Evolutionary conservation across 2,888 invertebrate species (phyloP), one percentile per base, ranked within the genome.

Genomic region (Acanthosepion esculentum): DNA sequence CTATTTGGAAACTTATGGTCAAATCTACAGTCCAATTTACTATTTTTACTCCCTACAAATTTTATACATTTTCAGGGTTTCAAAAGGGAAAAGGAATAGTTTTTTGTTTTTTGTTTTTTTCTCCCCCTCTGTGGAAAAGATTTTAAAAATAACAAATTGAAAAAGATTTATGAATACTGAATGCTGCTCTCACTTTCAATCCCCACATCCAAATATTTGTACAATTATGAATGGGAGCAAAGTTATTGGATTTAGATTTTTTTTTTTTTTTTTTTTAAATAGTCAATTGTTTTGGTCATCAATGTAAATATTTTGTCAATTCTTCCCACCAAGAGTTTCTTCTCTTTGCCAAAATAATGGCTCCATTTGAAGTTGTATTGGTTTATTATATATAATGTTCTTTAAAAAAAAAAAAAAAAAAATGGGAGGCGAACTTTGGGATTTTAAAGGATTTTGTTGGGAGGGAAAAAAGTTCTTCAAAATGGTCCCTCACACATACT

Each of bases 281-380:
- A 29, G 26, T 29, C 10, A 78, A 78, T 78, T 78, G 78, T n/a
- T n/a, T 78, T 78, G 78, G 78, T 18, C n/a, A 78, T 78, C n/a
- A 78, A 33, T 78, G 78, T 78, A 78, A 78, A 78, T 78, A 78
- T 78, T 78, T 78, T 78, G n/a, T n/a, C 78, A 78, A n/a, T 78
- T 78, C 59, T 78, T n/a, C 78, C 78, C 78, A 78, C n/a, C 59
- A 59, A 78, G 33, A 78, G 78, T 12, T 33, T 78, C 33, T n/a
- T n/a, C n/a, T 12, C 7, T 8, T 20, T 20, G 18, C 20, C 55
- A 15, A 55, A 20, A 55, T 18, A 5, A 55, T 55, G 55, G 55
- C 20, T 18, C 0, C 55, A 18, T 55, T 20, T 20, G 15, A 20
- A 5, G 55, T 20, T 15, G 55, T 18, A 20, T 50, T 50, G 50